Conservation (phyloP, 2,113 vertebrate species). For the Bubo blakistoni region DNA sequence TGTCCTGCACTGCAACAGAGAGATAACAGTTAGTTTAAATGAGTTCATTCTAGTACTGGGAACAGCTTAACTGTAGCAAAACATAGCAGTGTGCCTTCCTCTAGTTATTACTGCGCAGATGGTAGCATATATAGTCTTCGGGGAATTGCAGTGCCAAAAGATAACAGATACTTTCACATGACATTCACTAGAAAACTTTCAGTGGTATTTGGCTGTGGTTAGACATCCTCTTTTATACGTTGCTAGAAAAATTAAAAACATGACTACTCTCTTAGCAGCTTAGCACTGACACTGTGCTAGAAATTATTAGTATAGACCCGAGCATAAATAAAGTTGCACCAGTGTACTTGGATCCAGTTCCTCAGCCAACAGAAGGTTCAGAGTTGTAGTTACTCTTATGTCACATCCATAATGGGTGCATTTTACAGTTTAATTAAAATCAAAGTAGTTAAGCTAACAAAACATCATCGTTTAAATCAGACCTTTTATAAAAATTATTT, state of each 20-base stretch:
- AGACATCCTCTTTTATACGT: neutral
- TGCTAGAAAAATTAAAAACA: neutral
- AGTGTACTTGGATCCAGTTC: neutral
- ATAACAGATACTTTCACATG: slow-evolving; percentile 31
- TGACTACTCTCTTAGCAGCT: neutral
- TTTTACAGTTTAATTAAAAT: neutral
- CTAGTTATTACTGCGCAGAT: neutral
- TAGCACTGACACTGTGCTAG: neutral
- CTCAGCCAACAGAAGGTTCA: neutral
- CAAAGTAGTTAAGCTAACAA: neutral
- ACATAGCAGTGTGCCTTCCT: neutral
- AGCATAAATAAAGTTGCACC: neutral
- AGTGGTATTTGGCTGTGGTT: neutral
- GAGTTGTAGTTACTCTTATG: neutral
- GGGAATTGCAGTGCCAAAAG: neutral
- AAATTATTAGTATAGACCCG: neutral
- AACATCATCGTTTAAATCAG: neutral
- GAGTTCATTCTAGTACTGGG: slow-evolving; percentile 6
- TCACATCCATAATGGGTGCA: neutral
- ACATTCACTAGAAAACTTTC: slow-evolving; percentile 28
- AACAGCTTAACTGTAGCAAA: slow-evolving; percentile 16
- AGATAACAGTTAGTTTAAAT: slow-evolving; percentile 45
- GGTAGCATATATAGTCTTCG: slow-evolving; percentile 10
- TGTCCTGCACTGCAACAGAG: slow-evolving; percentile 25
- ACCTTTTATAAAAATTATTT: neutral